These are phyloP conservation scores for Actias luna DNA, from an alignment of 2,888 invertebrate species.

Conservation along the genomic window DNA sequence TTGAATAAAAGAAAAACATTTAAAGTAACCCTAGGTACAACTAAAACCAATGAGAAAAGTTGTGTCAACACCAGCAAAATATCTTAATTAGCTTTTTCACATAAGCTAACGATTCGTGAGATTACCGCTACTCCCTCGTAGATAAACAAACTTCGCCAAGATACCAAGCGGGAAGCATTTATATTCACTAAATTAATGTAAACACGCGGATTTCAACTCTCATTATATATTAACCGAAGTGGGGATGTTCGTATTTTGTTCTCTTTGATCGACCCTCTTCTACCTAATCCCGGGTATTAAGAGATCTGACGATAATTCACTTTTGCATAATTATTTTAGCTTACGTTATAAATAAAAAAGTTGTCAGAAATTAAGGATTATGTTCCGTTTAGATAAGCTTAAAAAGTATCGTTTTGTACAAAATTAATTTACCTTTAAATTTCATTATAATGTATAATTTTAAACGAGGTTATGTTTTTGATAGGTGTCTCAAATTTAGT, in stretches of 20 bases:
- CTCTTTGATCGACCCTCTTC: conserved; percentile 66
- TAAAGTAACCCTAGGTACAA: conserved; percentile 8
- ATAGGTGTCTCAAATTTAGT: no score
- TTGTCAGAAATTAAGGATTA: neutral
- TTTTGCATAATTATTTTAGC: conserved; percentile 74
- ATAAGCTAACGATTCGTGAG: conserved; percentile 16
- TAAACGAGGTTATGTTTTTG: no score
- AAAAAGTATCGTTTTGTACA: no score
- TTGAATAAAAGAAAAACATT: neutral
- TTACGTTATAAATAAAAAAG: conserved; percentile 58
- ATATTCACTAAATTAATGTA: conserved; percentile 70
- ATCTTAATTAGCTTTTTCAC: conserved; percentile 17
- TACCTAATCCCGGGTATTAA: conserved; percentile 65
- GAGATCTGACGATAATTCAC: conserved; percentile 59
- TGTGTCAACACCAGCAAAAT: conserved; percentile 13
- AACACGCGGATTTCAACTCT: conserved; percentile 67
- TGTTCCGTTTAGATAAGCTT: neutral
- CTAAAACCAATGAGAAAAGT: neutral
- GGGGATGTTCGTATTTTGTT: conserved; percentile 58
- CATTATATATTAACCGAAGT: conserved; percentile 75
- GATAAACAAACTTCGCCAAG: conserved; percentile 22
- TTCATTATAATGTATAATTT: no score
- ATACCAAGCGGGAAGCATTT: conserved; percentile 39
- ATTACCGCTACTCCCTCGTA: conserved; percentile 20
- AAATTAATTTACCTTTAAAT: no score